phyloP scores from a whole-genome alignment of 2,888 invertebrate genomes.

The Dendrolimus pini region DNA sequence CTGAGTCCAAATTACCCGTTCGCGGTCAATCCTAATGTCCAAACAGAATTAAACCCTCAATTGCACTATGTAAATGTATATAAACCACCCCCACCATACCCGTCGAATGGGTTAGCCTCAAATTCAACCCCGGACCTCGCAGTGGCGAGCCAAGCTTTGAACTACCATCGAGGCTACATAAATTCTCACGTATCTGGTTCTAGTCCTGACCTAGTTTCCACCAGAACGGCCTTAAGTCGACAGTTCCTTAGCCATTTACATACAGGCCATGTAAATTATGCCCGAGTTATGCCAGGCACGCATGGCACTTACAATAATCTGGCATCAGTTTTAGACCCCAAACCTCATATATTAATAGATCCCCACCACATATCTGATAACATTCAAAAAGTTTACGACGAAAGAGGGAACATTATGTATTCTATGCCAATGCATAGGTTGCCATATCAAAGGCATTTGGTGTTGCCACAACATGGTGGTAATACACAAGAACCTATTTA shows the following conservation, averaged over 20 bases:
- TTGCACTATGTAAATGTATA: slow-evolving; percentile 81
- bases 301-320: slow-evolving; percentile 86
- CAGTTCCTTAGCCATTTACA: slow-evolving; percentile 60
- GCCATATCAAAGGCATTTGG: slow-evolving; percentile 62
- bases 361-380: slow-evolving; percentile 76
- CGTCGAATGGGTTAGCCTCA: slow-evolving; percentile 84
- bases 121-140: slow-evolving; percentile 92
- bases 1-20: slow-evolving; percentile 55
- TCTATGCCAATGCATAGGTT: slow-evolving; percentile 75
- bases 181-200: slow-evolving; percentile 82
- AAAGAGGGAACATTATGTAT: slow-evolving; percentile 79
- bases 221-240: slow-evolving; percentile 78
- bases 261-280: slow-evolving; percentile 50
- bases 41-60: slow-evolving; percentile 57
- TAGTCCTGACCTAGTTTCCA: slow-evolving; percentile 86
- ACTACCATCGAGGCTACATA: slow-evolving; percentile 62
- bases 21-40: slow-evolving; percentile 55
- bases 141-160: slow-evolving; percentile 79
- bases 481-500: slow-evolving; percentile 85
- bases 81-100: slow-evolving; percentile 92
- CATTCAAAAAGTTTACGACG: slow-evolving; percentile 79
- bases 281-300: slow-evolving; percentile 59
- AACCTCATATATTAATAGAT: slow-evolving; percentile 72
- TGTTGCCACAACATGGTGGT: slow-evolving; percentile 62
- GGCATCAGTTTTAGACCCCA: slow-evolving; percentile 76